phyloP scores from a whole-genome alignment of 1,140 invertebrate genomes.

The Ptiloglossa arizonensis region DNA sequence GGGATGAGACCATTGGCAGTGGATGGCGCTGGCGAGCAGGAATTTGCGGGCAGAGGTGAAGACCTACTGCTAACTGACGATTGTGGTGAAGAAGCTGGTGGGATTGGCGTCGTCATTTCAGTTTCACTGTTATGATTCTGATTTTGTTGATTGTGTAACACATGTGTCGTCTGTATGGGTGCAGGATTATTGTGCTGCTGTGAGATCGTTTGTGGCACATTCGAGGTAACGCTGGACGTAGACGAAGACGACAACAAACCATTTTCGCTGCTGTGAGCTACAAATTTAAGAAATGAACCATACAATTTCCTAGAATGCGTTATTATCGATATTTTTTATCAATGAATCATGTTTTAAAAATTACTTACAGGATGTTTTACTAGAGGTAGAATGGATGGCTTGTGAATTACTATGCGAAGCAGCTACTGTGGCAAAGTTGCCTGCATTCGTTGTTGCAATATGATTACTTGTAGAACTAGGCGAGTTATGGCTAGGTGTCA shows the following conservation, averaged over 20 bases:
- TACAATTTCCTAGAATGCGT: neutral
- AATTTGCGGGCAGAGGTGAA: slow-evolving; percentile 80
- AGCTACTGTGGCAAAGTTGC: slow-evolving; percentile 86
- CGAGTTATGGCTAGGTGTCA: slow-evolving; percentile 84
- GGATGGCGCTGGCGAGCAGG: slow-evolving; percentile 79
- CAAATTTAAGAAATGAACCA: slow-evolving; percentile 39
- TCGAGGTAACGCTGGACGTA: slow-evolving; percentile 73
- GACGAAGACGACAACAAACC: slow-evolving; percentile 76
- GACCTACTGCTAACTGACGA: slow-evolving; percentile 80
- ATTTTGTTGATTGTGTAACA: slow-evolving; percentile 76
- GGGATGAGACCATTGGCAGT: slow-evolving; percentile 80
- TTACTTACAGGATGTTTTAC: slow-evolving; percentile 80
- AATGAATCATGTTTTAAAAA: neutral
- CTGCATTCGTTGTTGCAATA: slow-evolving; percentile 80
- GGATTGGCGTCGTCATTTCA: slow-evolving; percentile 77
- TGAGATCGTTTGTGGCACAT: slow-evolving; percentile 74
- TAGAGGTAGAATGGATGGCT: slow-evolving; percentile 80
- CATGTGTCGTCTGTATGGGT: slow-evolving; percentile 69
- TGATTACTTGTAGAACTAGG: slow-evolving; percentile 84
- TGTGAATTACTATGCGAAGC: slow-evolving; percentile 82
- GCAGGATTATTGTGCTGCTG: slow-evolving; percentile 69
- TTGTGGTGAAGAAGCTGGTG: slow-evolving; percentile 78
- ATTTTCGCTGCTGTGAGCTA: slow-evolving; percentile 82
- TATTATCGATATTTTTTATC: neutral
- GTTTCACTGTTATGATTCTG: slow-evolving; percentile 77